Percentiles rank a stretch among this genome's conserved stretches.
Evolutionary conservation across 2,113 vertebrate genomes (phyloP).

Genomic region (Galbula dea): DNA sequence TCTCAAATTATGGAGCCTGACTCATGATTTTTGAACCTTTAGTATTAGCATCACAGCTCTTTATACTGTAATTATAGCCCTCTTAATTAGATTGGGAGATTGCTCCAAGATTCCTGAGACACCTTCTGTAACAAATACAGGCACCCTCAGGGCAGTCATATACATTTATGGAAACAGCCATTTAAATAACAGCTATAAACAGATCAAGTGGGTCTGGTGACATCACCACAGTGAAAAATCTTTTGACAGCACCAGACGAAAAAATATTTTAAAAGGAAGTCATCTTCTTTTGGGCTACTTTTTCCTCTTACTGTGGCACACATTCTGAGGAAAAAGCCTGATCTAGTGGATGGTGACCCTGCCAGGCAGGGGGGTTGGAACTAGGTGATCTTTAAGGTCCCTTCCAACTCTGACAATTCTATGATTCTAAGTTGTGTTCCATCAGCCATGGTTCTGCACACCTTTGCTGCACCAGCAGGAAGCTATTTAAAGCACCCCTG

Average conservation of each 20-base stretch:
- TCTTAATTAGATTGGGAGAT: slow-evolving; percentile 37
- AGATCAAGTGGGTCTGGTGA: background rate
- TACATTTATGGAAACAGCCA: slow-evolving; percentile 30
- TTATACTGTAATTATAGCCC: slow-evolving; percentile 10
- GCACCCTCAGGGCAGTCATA: slow-evolving; percentile 15
- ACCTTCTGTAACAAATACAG: slow-evolving; percentile 37
- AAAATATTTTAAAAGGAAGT: background rate
- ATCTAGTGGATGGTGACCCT: no score
- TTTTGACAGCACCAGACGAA: background rate
- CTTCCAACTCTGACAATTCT: no score
- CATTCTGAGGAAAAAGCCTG: no score
- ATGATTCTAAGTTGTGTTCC: background rate
- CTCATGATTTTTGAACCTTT: background rate
- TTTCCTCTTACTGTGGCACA: background rate
- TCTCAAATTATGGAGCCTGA: background rate
- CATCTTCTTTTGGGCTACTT: background rate
- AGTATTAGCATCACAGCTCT: background rate
- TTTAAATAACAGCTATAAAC: slow-evolving; percentile 22
- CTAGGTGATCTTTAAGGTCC: no score
- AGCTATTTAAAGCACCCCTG: background rate
- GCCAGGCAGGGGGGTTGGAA: no score
- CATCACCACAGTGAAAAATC: background rate
- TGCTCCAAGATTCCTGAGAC: slow-evolving; percentile 36
- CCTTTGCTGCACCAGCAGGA: background rate
- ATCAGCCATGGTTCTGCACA: background rate